Conservation (phyloP, 2,888 invertebrate species). For the Thymelicus sylvestris region DNA sequence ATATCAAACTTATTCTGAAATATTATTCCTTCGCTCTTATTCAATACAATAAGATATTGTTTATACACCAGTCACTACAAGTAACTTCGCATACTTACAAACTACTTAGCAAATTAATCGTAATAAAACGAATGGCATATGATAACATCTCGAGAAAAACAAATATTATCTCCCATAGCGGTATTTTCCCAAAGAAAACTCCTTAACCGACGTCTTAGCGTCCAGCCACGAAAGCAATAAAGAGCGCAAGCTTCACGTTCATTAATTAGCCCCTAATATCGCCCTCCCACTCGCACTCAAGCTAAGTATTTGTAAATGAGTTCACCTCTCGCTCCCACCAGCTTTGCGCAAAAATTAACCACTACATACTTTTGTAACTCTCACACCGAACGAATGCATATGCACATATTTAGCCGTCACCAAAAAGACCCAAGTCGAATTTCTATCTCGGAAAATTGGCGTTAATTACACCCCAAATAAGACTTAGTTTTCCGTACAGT, state of each 20-base stretch:
- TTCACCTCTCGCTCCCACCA: slow-evolving; percentile 72
- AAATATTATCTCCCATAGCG: slow-evolving; percentile 57
- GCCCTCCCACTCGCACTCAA: slow-evolving; percentile 71
- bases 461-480: slow-evolving; percentile 68
- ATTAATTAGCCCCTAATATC: slow-evolving; percentile 82
- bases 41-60: not conserved
- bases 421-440: slow-evolving; percentile 56
- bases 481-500: slow-evolving; percentile 63
- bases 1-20: not conserved
- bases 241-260: slow-evolving; percentile 85
- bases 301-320: slow-evolving; percentile 82
- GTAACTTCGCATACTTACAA: slow-evolving; percentile 35
- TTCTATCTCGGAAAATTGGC: slow-evolving; percentile 58
- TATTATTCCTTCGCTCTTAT: not conserved
- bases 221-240: slow-evolving; percentile 84
- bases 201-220: slow-evolving; percentile 81
- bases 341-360: slow-evolving; percentile 86
- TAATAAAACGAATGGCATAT: slow-evolving; percentile 34
- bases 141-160: slow-evolving; percentile 56
- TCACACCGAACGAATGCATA: slow-evolving; percentile 79
- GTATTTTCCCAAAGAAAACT: slow-evolving; percentile 80
- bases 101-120: slow-evolving; percentile 37
- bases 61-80: slow-evolving; percentile 3
- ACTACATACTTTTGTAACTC: slow-evolving; percentile 75
- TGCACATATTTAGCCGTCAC: slow-evolving; percentile 60